These are phyloP conservation scores for Mycogona germanica DNA, from an alignment of 2,888 invertebrate genomes.

Conservation along the genomic window DNA sequence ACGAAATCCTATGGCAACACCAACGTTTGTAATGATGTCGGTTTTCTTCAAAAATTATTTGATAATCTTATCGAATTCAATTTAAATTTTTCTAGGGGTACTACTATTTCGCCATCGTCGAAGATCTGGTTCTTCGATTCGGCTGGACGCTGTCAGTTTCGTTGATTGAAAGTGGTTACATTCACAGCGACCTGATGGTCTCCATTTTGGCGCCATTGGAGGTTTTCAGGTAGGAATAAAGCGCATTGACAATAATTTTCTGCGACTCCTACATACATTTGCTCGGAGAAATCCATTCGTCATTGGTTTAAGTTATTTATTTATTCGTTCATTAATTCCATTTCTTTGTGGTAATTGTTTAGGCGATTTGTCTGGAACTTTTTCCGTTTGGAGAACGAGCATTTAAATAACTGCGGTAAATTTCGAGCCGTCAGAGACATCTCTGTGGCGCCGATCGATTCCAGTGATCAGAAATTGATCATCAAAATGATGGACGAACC, in stretches of 20 bases:
- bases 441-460: slow-evolving; percentile 84
- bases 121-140: slow-evolving; percentile 86
- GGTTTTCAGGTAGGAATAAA: slow-evolving; percentile 58
- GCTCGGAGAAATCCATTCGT: too few species aligned
- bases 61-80: neutral
- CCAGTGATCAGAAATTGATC: slow-evolving; percentile 75
- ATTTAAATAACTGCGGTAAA: slow-evolving; percentile 93
- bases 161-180: slow-evolving; percentile 60
- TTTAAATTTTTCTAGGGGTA: slow-evolving; percentile 50
- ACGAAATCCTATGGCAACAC: too few species aligned
- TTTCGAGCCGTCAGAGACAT: slow-evolving; percentile 98
- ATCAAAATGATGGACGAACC: slow-evolving; percentile 92
- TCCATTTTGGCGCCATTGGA: slow-evolving; percentile 72
- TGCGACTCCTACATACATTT: too few species aligned
- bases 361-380: slow-evolving; percentile 96
- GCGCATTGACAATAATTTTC: neutral
- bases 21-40: too few species aligned
- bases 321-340: too few species aligned
- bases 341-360: too few species aligned
- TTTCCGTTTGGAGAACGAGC: slow-evolving; percentile 98
- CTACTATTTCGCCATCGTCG: slow-evolving; percentile 92
- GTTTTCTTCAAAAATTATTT: too few species aligned
- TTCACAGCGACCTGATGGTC: slow-evolving; percentile 67
- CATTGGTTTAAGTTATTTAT: too few species aligned
- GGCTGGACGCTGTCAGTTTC: slow-evolving; percentile 84